Base-by-base conservation (phyloP, 2,113 vertebrate genomes). In the Podilymbus podiceps region DNA sequence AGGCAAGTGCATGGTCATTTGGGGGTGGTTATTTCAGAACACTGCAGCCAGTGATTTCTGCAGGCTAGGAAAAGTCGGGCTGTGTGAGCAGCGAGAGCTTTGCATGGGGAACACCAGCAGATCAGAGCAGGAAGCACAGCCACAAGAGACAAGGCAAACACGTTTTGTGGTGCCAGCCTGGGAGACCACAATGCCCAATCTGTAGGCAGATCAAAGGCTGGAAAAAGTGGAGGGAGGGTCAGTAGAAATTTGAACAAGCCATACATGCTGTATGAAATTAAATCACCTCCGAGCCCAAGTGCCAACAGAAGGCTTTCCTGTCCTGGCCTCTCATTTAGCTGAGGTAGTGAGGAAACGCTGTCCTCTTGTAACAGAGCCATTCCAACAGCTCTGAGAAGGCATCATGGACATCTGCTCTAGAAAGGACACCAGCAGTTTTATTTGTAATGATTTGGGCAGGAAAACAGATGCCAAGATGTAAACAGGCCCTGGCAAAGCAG, bases 51-150 rank as follows among this genome's bases (percentile, higher is more conserved):
- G 67, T 49, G 28, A 73, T 92, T 83, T 83, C 55, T 80, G 13
- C 50, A 49, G 69, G 12, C 9, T 31, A 98, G 23, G 98, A 99
- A 58, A 98, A 98, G 95, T 98, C 97, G 0, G 98, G 98, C 89
- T 99, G 98, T 25, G 98, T 98, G 94, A 99, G 98, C 95, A 72
- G 16, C 1, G 5, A 24, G 3, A n/a, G 66, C 38, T 91, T 75
- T 62, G 18, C 8, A 1, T 31, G 72, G 27, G 30, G 12, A 56
- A 42, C 17, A 12, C 40, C 46, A 38, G 49, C 62, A 85, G 56
- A 46, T n/a, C 49, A 66, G 49, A 83, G 47, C n/a, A 75, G 49
- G 53, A 62, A 82, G 21, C 33, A 56, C 8, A 33, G 38, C 28
- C 19, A 55, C 13, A 31, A 49, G 52, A 86, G 58, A 42, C 30